Evolutionary conservation across 2,113 vertebrate species (phyloP), one percentile per base, ranked within the genome.

Genomic region (Onychostruthus taczanowskii): DNA sequence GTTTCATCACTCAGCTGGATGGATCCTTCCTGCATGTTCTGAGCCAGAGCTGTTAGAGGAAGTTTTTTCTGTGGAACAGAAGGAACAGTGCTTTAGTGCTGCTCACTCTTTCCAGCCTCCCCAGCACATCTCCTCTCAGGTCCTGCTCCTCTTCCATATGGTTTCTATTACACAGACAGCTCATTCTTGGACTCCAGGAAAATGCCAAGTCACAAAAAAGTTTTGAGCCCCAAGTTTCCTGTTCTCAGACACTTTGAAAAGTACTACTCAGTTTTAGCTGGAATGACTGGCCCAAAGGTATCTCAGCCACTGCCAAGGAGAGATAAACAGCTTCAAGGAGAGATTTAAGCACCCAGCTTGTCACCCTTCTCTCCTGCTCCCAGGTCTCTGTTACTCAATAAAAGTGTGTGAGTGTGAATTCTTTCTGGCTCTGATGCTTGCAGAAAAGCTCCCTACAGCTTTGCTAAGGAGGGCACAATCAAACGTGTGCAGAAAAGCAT

Each of bases 1-100:
- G 99, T 99, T 73, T 99, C 99, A 79, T 99, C 99, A 47, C 98
- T 98, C 56, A 99, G 96, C 92, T 99, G 99, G 94, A 93, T 74
- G 3, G 98, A 98, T 3, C 99, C 99, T 84, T 99, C 99, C 74
- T 98, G 98, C 99, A 99, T 99, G 10, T 98, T 99, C 90, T 99
- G 99, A 47, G 99, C 99, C 23, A 99, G 98, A 4, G 98, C 98
- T 9, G 99, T 99, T 33, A 99, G 97, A 33, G 99, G 99, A 33
- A 99, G 99, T 62, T 99, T 99, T 97, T 99, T 99, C 99, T 99
- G 67, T 59, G 96, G 96, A 64, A 82, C 33, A 97, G 63, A 95
- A 97, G 69, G 84, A 56, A 94, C 59, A 90, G 69, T 23, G 52
- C 50, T 90, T 83, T 10, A 17, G 68, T 10, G 66, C 47, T 73